Evolutionary conservation across 1,140 invertebrate species (phyloP).

Genomic region (Hycleus cichorii): DNA sequence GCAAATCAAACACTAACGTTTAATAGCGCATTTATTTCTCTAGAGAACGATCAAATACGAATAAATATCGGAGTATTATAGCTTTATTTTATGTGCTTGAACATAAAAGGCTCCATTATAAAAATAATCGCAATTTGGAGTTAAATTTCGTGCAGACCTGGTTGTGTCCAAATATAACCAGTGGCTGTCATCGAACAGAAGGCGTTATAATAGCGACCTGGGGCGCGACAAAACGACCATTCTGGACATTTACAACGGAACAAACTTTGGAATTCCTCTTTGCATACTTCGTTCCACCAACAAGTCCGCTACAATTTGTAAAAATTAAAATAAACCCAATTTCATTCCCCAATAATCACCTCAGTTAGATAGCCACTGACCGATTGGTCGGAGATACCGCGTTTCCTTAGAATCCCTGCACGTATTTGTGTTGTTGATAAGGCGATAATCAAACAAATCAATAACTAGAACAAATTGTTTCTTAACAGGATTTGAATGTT

Average conservation of each 20-base stretch:
- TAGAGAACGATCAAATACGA: too few species aligned
- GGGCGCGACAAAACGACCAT: conserved; percentile 80
- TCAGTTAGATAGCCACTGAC: conserved; percentile 72
- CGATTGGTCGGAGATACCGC: conserved; percentile 69
- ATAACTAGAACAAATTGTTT: too few species aligned
- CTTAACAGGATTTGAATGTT: too few species aligned
- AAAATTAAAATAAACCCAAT: background rate
- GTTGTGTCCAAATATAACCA: conserved; percentile 82
- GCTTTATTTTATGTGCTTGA: too few species aligned
- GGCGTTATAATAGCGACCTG: conserved; percentile 83
- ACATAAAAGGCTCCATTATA: too few species aligned
- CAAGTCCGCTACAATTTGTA: conserved; percentile 63
- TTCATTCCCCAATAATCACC: conserved; percentile 42
- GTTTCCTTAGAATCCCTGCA: conserved; percentile 46
- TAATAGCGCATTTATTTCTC: too few species aligned
- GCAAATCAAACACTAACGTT: too few species aligned
- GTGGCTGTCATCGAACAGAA: conserved; percentile 83
- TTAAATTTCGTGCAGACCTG: conserved; percentile 42
- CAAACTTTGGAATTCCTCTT: conserved; percentile 79
- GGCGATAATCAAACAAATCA: background rate
- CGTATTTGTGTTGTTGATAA: conserved; percentile 3
- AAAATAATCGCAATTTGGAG: too few species aligned
- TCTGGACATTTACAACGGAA: conserved; percentile 81
- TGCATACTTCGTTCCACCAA: conserved; percentile 90
- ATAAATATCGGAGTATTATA: too few species aligned